Base-by-base conservation (phyloP, 92 coral and sea anemone species). In the Epizoanthus rinbou region DNA sequence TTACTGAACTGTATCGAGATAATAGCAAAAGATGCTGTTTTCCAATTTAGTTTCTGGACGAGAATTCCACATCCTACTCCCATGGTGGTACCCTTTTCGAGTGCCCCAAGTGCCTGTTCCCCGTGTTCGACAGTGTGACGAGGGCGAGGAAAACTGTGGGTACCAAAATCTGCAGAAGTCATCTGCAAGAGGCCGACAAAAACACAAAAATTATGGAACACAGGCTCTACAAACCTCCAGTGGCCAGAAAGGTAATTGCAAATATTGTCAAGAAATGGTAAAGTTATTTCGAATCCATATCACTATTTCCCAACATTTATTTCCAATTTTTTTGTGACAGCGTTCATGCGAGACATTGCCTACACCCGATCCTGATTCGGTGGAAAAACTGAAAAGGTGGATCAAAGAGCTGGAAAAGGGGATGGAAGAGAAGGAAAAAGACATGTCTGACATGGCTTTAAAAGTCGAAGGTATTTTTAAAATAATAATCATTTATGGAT, bases 1-100 rank as follows among this genome's bases (percentile, higher is more conserved):
- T 58, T 58, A 17, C 23, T 58, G 64, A 58, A 58, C 64, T 58
- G 63, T 57, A 57, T 57, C 63, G 63, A 57, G 1, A 57, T 57
- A 57, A 57, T 57, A 57, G 63, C 63, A 57, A 57, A 68, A 81
- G 25, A 18, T 81, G 76, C 43, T 67, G 76, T 28, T 81, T 81
- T 53, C 85, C 76, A 25, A 65, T 80, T 19, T 24, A 28, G n/a
- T 41, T 18, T 47, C 33, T 45, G 69, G 85, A 65, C 56, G 71
- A 67, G n/a, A 57, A 57, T 57, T 57, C 63, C 63, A 57, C 63
- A 57, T 23, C 63, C 63, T 57, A 57, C 23, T 59, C 85, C 23
- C 71, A 63, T 74, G 58, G 53, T 50, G 75, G 84, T 33, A 18
- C 33, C 63, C 59, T 53, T 43, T 58, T 53, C 65, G 52, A 22